Base-by-base conservation (phyloP, 2,797 vertebrate species). In the Mycteria americana region DNA sequence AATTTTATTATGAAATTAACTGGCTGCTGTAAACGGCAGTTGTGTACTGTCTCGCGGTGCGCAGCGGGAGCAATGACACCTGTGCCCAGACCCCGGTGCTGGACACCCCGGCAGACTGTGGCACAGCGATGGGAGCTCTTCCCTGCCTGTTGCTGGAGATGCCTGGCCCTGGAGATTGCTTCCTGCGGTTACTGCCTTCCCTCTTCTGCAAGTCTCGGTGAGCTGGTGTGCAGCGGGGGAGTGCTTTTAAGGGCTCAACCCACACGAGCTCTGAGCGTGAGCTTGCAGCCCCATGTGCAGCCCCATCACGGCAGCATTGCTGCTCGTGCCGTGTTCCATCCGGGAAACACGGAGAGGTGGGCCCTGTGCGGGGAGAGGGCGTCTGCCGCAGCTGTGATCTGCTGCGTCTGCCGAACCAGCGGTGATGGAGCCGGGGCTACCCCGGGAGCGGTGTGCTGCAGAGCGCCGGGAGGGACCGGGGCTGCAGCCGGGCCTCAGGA, bases 71-170 rank as follows among this genome's bases (percentile, higher is more conserved):
- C 13, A 2, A 11, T 22, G 15, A 41, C 43, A 14, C 81, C 57
- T 3, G 1, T 0, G 10, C 30, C 80, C 79, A 33, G 63, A 7
- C 41, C 53, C 46, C 2, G 2, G 85, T 10, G 7, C 74, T 18
- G 54, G 68, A 39, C 51, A 8, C 7, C 48, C 30, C 11, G 16
- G 56, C 68, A 37, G 94, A 9, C 31, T 12, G 51, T 3, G 1
- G 11, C 5, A 4, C 5, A 7, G 39, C 0, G 0, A 1, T 5
- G 63, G 64, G 16, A 77, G 69, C 69, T 50, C 60, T 27, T 18
- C 9, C 39, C 60, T 22, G 41, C 50, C 33, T 33, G 10, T 8
- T 35, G 31, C 46, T 77, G 77, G n/a, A 62, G 63, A 8, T 12
- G 37, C 28, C 18, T 7, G 15, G n/a, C 43, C 35, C 65, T 53